Conservation (phyloP, 2,888 invertebrate genomes). For the Conomelus anceps region DNA sequence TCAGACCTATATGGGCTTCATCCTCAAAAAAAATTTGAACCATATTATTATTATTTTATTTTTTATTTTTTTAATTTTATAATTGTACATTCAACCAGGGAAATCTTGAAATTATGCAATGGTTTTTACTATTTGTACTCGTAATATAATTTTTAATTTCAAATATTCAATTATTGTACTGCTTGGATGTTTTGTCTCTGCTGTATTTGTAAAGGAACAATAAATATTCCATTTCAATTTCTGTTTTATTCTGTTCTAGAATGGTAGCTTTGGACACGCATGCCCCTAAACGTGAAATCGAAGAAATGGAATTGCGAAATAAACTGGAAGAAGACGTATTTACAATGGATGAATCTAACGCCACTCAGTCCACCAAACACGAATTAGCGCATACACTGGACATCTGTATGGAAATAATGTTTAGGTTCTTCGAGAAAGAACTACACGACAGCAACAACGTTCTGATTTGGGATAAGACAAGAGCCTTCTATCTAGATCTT, state of each 20-base stretch:
- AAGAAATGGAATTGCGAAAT: slow-evolving; percentile 44
- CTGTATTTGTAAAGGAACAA: too few species aligned
- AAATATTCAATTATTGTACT: too few species aligned
- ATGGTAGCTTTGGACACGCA: slow-evolving; percentile 64
- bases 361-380: slow-evolving; percentile 43
- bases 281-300: slow-evolving; percentile 50
- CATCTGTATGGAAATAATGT: slow-evolving; percentile 65
- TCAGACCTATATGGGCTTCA: too few species aligned
- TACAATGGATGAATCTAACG: slow-evolving; percentile 8
- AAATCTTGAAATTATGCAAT: too few species aligned
- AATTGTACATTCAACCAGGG: too few species aligned
- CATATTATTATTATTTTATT: too few species aligned
- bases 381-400: slow-evolving; percentile 63
- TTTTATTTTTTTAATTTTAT: too few species aligned
- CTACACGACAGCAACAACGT: slow-evolving; percentile 46
- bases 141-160: too few species aligned
- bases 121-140: too few species aligned
- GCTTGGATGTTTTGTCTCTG: too few species aligned
- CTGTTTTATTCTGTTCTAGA: slow-evolving; percentile 30
- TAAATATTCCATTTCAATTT: too few species aligned
- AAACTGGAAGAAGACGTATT: slow-evolving; percentile 44
- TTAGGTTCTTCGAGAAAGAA: slow-evolving; percentile 59
- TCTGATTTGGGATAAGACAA: slow-evolving; percentile 51
- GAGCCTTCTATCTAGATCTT: slow-evolving; percentile 54
- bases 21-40: too few species aligned